Conservation (phyloP, 2,113 vertebrate species). For the Uria aalge region DNA sequence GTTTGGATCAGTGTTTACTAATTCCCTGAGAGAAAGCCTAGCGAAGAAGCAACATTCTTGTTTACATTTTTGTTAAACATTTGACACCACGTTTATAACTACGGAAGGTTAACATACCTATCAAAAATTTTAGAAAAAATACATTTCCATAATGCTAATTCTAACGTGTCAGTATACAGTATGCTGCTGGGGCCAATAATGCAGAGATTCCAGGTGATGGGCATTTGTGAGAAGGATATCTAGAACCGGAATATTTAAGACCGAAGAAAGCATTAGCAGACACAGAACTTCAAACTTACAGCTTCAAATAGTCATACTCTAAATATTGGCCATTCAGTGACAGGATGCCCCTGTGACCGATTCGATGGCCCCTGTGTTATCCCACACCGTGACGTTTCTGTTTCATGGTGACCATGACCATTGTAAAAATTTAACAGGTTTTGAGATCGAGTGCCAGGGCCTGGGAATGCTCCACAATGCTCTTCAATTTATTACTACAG, state of each 20-base stretch:
- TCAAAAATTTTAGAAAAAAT: not conserved
- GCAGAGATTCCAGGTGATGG: not conserved
- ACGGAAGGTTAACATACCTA: not conserved
- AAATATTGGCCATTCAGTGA: not conserved
- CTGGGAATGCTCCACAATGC: not conserved
- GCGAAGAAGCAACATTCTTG: not conserved
- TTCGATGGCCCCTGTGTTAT: not conserved
- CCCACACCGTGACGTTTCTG: accelerated
- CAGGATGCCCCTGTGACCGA: not conserved
- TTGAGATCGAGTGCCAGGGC: not conserved
- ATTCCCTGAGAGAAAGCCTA: not conserved
- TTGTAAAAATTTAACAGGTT: not conserved
- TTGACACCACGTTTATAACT: not conserved
- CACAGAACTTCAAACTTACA: not conserved
- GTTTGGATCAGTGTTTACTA: not conserved
- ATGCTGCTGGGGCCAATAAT: not conserved
- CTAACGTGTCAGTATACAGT: not conserved
- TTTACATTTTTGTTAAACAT: not conserved
- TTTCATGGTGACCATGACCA: accelerated
- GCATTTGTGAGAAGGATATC: not conserved
- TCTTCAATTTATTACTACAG: not conserved
- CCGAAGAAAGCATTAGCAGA: not conserved
- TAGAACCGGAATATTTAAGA: not conserved
- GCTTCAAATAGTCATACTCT: not conserved
- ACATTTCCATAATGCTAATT: not conserved